These are phyloP conservation scores for Galaxea fascicularis DNA, from an alignment of 92 coral and sea anemone genomes.

Conservation along the genomic window DNA sequence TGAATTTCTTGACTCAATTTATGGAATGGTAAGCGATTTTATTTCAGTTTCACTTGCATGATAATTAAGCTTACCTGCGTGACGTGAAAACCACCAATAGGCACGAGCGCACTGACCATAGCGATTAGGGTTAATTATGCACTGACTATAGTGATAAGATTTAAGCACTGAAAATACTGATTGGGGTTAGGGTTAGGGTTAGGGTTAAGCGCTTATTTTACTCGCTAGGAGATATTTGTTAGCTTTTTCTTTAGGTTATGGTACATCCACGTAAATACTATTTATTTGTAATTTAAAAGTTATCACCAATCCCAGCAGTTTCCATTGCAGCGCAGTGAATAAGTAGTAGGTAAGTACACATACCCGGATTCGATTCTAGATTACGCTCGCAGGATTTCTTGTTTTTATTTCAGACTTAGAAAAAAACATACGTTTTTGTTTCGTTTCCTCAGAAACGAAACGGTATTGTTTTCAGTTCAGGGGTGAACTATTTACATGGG, in stretches of 20 bases:
- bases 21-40: too few species aligned
- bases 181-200: too few species aligned
- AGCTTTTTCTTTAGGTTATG: neutral
- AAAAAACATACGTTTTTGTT: neutral
- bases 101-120: neutral
- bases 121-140: slow-evolving; percentile 7
- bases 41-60: too few species aligned
- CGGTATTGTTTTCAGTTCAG: too few species aligned
- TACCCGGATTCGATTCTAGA: neutral
- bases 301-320: neutral
- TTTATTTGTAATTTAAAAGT: too few species aligned
- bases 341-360: neutral
- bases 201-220: neutral
- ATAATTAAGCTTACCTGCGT: too few species aligned
- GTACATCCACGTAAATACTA: neutral
- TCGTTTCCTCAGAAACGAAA: too few species aligned
- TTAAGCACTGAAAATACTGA: neutral
- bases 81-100: too few species aligned
- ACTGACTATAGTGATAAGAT: neutral
- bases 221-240: neutral
- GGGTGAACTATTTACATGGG: too few species aligned
- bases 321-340: neutral
- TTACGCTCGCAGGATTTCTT: neutral
- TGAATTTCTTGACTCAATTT: too few species aligned
- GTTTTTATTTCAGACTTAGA: neutral